Conservation (phyloP, 2,113 vertebrate species). For the Chaetura pelagica region DNA sequence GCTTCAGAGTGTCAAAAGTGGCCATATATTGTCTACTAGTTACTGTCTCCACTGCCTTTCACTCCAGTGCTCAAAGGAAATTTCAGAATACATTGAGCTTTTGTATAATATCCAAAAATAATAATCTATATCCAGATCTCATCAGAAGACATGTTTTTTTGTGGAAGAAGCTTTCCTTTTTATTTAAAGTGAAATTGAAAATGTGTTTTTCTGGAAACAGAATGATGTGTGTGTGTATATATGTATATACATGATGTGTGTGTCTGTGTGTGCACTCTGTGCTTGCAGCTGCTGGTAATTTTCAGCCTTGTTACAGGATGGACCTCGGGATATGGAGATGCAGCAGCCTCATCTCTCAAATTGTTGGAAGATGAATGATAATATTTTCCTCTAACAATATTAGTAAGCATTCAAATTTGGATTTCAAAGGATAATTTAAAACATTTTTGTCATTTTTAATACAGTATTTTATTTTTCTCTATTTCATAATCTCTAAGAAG, state of each 20-base stretch:
- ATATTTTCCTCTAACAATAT: background rate
- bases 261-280: too few relatives aligned
- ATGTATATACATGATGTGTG: fast-evolving
- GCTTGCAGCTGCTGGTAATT: background rate
- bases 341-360: background rate
- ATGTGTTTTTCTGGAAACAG: background rate
- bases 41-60: background rate
- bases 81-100: background rate
- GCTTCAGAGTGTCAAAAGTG: background rate
- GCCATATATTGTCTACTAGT: background rate
- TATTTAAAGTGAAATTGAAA: background rate
- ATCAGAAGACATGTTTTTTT: background rate
- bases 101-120: background rate
- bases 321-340: background rate
- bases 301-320: fast-evolving
- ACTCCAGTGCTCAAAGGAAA: background rate
- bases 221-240: too few relatives aligned
- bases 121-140: background rate
- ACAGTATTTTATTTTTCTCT: background rate
- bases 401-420: background rate
- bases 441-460: background rate
- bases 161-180: background rate
- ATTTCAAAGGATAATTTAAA: background rate
- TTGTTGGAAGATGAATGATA: background rate
- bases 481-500: background rate